Base-by-base conservation (phyloP, 1,140 invertebrate genomes). In the Apis cerana region DNA sequence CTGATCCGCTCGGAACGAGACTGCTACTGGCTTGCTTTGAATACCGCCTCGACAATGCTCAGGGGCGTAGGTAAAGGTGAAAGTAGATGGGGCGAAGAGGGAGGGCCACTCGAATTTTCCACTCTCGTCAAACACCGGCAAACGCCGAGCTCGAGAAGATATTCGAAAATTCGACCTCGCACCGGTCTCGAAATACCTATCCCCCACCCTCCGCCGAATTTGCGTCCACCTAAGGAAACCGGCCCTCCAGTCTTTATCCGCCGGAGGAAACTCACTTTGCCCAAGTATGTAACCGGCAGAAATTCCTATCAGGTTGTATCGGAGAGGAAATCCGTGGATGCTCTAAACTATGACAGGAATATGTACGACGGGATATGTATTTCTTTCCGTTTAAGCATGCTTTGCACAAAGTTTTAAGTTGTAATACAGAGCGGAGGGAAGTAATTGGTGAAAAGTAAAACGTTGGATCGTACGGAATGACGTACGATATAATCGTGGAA, bases 141-240 rank as follows among this genome's bases (percentile, higher is more conserved):
- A 88, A 88, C 75, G 75, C 87, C 83, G 70, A 61, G 87, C 83
- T 88, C 87, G 88, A 88, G 83, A 85, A 88, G 86, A 88, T 88
- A 75, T 69, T 64, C 62, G 64, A 52, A 72, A 48, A 79, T 87
- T 62, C 75, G 70, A 27, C 50, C 72, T 64, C 70, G 61, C 43
- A 33, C 52, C 72, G 68, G 56, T 65, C 4, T 33, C 33, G 59
- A 84, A 82, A 88, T 81, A 75, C 58, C 71, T 75, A 33, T 0
- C 33, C 33, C 33, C 27, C 27, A 23, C 17, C 68, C 50, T 59
- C 62, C 27, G 65, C 54, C 64, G 75, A 82, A 62, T 82, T 76
- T 69, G 56, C 67, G 74, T 69, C 65, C 74, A 62, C n/a, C 52
- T 13, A 19, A 82, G 58, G 65, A 52, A 69, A 62, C 75, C 58